Percentiles rank a stretch among this genome's conserved stretches.
These are phyloP conservation scores for Philypnodon macrostomus DNA, from an alignment of 2,797 vertebrate species.

Conservation along the genomic window DNA sequence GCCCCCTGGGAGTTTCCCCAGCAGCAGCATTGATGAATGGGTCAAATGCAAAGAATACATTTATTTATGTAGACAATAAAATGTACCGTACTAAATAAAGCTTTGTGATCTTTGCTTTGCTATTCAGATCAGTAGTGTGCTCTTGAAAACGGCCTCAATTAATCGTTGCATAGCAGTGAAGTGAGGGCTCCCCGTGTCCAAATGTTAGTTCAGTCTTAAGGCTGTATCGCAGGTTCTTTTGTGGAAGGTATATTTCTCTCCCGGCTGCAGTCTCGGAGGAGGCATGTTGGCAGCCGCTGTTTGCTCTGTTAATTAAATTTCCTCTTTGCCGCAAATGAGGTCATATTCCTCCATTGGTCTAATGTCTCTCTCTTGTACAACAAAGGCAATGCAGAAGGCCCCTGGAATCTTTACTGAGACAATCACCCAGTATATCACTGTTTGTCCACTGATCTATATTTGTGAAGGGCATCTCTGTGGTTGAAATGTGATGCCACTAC, in stretches of 20 bases:
- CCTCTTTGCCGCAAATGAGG: slow-evolving; percentile 81
- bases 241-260: slow-evolving; percentile 72
- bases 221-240: slow-evolving; percentile 68
- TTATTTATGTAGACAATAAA: too few species aligned
- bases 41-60: too few species aligned
- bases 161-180: slow-evolving; percentile 44
- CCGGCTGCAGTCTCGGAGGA: slow-evolving; percentile 72
- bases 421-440: slow-evolving; percentile 76
- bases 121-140: slow-evolving; percentile 10
- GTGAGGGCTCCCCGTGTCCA: slow-evolving; percentile 46
- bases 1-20: too few species aligned
- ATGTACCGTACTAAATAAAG: too few species aligned
- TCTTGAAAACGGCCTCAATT: slow-evolving; percentile 37
- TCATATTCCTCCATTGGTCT: slow-evolving; percentile 79
- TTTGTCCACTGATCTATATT: slow-evolving; percentile 79
- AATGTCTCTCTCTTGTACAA: slow-evolving; percentile 83
- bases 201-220: slow-evolving; percentile 64
- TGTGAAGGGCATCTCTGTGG: slow-evolving; percentile 69
- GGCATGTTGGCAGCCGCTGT: slow-evolving; percentile 79
- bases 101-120: slow-evolving; percentile 30
- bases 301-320: slow-evolving; percentile 87
- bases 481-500: slow-evolving; percentile 75
- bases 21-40: neutral
- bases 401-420: slow-evolving; percentile 78
- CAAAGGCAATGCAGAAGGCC: slow-evolving; percentile 73